Evolutionary conservation across 2,113 vertebrate genomes (phyloP).

Genomic region (Helogale parvula): DNA sequence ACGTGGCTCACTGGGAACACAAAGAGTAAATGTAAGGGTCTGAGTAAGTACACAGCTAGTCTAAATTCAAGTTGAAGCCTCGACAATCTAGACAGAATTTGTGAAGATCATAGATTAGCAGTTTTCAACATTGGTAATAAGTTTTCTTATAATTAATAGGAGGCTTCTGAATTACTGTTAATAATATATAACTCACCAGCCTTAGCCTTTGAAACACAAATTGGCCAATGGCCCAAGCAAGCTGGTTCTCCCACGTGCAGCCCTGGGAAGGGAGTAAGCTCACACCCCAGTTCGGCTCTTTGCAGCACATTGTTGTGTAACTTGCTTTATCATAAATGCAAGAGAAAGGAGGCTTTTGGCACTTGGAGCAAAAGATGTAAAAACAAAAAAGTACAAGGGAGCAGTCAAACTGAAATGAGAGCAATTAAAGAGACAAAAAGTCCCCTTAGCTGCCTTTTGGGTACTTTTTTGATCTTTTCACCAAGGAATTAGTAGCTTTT

Average conservation of each 20-base stretch:
- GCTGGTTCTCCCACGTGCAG: neutral
- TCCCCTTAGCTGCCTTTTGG: slow-evolving; percentile 79
- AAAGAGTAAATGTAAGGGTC: neutral
- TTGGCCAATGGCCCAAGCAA: neutral
- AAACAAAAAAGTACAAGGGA: slow-evolving; percentile 75
- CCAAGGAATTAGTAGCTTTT: slow-evolving; percentile 74
- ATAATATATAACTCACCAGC: neutral
- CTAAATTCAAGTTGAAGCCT: neutral
- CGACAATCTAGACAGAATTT: neutral
- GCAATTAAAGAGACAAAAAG: slow-evolving; percentile 71
- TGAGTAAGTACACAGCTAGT: neutral
- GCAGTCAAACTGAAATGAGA: slow-evolving; percentile 70
- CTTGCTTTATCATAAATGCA: slow-evolving; percentile 46
- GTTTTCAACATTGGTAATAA: neutral
- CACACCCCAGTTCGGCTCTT: neutral
- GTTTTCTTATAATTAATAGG: neutral
- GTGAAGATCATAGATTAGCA: neutral
- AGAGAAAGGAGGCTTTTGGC: slow-evolving; percentile 44
- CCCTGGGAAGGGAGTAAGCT: neutral
- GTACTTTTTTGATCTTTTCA: slow-evolving; percentile 79
- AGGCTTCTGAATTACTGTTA: neutral
- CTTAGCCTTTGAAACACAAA: neutral
- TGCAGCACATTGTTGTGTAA: neutral
- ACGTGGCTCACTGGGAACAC: neutral
- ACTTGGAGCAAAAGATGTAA: slow-evolving; percentile 71